These are phyloP conservation scores for Actinopyga echinites DNA, from an alignment of 53 echinoderm and acorn worm genomes.

Conservation along the genomic window DNA sequence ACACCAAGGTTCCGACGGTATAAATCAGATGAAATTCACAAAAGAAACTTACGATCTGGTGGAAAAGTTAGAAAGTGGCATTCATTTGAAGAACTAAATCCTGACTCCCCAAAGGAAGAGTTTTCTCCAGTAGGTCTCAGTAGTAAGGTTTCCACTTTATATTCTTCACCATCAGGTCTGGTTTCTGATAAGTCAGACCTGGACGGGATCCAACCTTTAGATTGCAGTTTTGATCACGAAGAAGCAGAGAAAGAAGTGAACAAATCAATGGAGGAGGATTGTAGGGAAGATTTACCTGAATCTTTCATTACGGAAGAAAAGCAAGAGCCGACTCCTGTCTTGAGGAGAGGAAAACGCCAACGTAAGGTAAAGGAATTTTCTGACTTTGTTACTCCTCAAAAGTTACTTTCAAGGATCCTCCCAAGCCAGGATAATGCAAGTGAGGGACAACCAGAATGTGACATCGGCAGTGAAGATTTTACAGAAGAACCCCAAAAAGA, in stretches of 20 bases:
- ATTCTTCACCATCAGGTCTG: not conserved
- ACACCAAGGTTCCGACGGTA: slow-evolving; percentile 59
- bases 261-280: not conserved
- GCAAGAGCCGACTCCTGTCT: not conserved
- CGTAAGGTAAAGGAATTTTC: slow-evolving; percentile 19
- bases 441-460: not conserved
- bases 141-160: not conserved
- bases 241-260: not conserved
- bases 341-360: slow-evolving; percentile 24
- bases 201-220: slow-evolving; percentile 84
- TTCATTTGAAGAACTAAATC: slow-evolving; percentile 15
- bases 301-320: not conserved
- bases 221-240: slow-evolving; percentile 45
- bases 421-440: not conserved
- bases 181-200: slow-evolving; percentile 70
- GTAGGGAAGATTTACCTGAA: not conserved
- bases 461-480: not conserved
- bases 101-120: not conserved
- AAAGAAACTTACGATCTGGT: slow-evolving; percentile 10
- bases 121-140: not conserved
- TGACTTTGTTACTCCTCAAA: slow-evolving; percentile 37
- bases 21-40: slow-evolving; percentile 62
- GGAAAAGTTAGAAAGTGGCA: slow-evolving; percentile 32
- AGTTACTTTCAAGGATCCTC: not conserved
- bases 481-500: not conserved